Base-by-base conservation (phyloP, 2,797 vertebrate genomes). In the Poliocrania exsul region DNA sequence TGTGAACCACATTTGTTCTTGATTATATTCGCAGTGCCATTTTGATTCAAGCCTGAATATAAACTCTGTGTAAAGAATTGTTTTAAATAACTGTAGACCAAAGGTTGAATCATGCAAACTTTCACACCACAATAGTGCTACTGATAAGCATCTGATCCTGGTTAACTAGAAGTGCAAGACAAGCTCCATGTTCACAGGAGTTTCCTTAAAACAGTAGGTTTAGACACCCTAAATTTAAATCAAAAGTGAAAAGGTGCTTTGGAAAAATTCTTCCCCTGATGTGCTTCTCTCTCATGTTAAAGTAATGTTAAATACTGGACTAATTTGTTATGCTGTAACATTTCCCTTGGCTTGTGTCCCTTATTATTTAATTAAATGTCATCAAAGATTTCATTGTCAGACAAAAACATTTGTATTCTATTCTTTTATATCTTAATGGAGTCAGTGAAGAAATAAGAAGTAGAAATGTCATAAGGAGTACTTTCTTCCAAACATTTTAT, bases 301-400 rank as follows among this genome's bases (percentile, higher is more conserved):
- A 88, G 28, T 73, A 93, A 90, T 85, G 66, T 66, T 81, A 93
- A 93, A 88, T 57, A 49, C 23, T 73, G 49, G 40, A 70, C 33
- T 88, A 77, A 95, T 86, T 88, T 81, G 44, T 42, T 84, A 60
- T 40, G n/a, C 14, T 77, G 64, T 37, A 88, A 77, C 82, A 85
- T 89, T 95, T 92, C n/a, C 64, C 13, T 82, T 82, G 53, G 53
- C 20, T 61, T 77, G 7, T 61, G 49, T 70, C 49, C 38, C 17
- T 82, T 87, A 77, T 77, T 95, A 81, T 81, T 86, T 94, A 90
- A 86, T 90, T 86, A 94, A 84, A 71, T 73, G 31, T 64, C 67
- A 87, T 64, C 66, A 82, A 46, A 93, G 14, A 53, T 79, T 77
- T 86, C 31, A 81, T 13, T 92, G 74, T 88, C 77, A 70, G 78